phyloP scores from a whole-genome alignment of 2,797 vertebrate genomes.

The Discoglossus pictus region DNA sequence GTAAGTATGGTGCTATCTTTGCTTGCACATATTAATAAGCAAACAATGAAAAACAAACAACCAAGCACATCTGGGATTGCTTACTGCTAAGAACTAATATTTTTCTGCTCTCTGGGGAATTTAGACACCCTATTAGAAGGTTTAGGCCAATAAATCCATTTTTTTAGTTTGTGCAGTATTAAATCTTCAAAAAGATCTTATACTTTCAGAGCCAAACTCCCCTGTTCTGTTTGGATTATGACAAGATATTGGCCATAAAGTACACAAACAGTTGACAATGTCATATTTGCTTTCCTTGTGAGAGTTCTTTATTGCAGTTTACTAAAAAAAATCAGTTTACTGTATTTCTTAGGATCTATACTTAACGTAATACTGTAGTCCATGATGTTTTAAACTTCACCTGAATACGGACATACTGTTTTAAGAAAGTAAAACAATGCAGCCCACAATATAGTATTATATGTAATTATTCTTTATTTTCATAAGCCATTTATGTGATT shows the following conservation, averaged over 20 bases:
- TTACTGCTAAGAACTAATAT: slow-evolving; percentile 41
- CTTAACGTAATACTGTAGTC: too few relatives aligned
- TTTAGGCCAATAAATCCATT: slow-evolving; percentile 49
- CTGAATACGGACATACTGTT: too few relatives aligned
- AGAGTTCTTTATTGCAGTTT: slow-evolving; percentile 40
- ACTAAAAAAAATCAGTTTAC: slow-evolving; percentile 23
- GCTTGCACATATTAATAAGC: slow-evolving; percentile 24
- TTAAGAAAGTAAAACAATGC: too few relatives aligned
- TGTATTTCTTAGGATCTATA: background rate
- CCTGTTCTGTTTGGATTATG: slow-evolving; percentile 51
- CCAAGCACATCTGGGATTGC: slow-evolving; percentile 46
- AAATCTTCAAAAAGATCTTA: slow-evolving; percentile 51
- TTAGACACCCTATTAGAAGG: slow-evolving; percentile 50
- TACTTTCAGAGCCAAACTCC: slow-evolving; percentile 38
- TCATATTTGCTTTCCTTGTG: slow-evolving; percentile 46
- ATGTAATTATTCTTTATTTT: too few relatives aligned
- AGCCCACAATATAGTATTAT: too few relatives aligned
- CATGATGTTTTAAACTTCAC: too few relatives aligned
- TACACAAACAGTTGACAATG: slow-evolving; percentile 44
- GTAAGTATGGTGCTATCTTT: too few relatives aligned
- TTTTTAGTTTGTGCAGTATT: slow-evolving; percentile 41
- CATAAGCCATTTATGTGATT: too few relatives aligned
- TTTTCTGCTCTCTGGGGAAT: slow-evolving; percentile 45
- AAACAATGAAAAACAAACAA: slow-evolving; percentile 15
- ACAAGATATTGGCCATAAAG: slow-evolving; percentile 47